Percentiles rank a stretch among this genome's conserved stretches.
These are phyloP conservation scores for Eristalis pertinax DNA, from an alignment of 2,888 invertebrate species.

Conservation along the genomic window DNA sequence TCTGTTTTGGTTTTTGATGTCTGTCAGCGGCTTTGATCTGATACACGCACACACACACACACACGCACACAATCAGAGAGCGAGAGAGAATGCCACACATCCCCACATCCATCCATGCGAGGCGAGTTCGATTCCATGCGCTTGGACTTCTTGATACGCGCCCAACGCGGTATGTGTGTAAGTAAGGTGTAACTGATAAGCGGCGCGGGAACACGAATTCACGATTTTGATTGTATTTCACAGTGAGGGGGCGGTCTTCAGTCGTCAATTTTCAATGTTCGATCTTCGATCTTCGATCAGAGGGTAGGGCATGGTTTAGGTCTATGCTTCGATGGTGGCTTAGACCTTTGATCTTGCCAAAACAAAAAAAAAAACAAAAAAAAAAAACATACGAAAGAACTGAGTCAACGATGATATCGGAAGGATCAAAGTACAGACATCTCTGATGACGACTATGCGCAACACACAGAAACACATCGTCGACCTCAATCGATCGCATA, in stretches of 20 bases:
- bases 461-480: not conserved
- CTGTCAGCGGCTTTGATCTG: slow-evolving; percentile 9
- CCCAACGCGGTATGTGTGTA: not conserved
- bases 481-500: not conserved
- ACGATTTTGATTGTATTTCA: not conserved
- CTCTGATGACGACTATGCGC: slow-evolving; percentile 3
- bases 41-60: not conserved
- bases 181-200: slow-evolving; percentile 1
- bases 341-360: no score
- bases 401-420: not conserved
- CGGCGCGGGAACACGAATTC: not conserved
- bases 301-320: slow-evolving; percentile 22
- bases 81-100: no score
- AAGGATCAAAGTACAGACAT: slow-evolving; percentile 13
- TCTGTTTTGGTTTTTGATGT: slow-evolving; percentile 7
- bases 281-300: not conserved
- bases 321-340: no score
- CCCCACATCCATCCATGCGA: no score
- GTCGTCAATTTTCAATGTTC: not conserved
- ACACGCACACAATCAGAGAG: no score
- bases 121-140: not conserved
- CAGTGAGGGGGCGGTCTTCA: not conserved
- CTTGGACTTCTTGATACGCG: not conserved
- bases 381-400: not conserved
- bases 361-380: no score